Evolutionary conservation across 2,888 invertebrate genomes (phyloP).

Genomic region (Spialia ferax): DNA sequence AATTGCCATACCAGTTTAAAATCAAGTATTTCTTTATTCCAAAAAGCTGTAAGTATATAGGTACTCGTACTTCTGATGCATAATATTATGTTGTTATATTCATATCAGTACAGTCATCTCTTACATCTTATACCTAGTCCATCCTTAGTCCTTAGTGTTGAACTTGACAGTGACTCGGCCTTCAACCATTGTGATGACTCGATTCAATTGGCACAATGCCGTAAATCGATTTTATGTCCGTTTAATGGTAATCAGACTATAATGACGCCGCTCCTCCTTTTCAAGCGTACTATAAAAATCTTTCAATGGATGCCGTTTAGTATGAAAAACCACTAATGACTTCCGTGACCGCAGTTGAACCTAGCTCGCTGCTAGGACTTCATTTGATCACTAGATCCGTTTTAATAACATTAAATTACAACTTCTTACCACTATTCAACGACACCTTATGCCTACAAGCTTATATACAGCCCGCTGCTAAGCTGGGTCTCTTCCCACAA

Average conservation of each 20-base stretch:
- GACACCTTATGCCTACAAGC: too few relatives aligned
- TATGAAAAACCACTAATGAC: constrained; percentile 65
- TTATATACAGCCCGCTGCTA: too few relatives aligned
- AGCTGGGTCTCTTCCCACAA: too few relatives aligned
- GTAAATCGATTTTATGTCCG: constrained; percentile 74
- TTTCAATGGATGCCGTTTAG: constrained; percentile 56
- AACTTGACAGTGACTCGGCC: constrained; percentile 74
- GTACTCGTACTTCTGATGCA: too few relatives aligned
- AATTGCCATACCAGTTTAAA: too few relatives aligned
- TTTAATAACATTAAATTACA: too few relatives aligned
- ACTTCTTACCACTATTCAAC: too few relatives aligned
- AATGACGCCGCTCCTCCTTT: constrained; percentile 71
- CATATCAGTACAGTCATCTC: not conserved
- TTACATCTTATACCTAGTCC: not conserved
- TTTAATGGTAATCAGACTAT: constrained; percentile 71
- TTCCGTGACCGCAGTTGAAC: constrained; percentile 62
- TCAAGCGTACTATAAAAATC: constrained; percentile 59
- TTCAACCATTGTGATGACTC: constrained; percentile 58
- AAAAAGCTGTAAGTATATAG: too few relatives aligned
- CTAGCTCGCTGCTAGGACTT: constrained; percentile 13
- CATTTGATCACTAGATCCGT: not conserved
- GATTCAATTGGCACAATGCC: constrained; percentile 65
- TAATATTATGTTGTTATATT: too few relatives aligned
- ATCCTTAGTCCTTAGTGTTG: constrained; percentile 48
- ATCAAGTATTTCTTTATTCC: too few relatives aligned